A percentile compares a stretch with the other conserved stretches of the same genome.
These are phyloP conservation scores for Remorina albescens DNA, from an alignment of 2,797 vertebrate genomes.

Conservation along the genomic window DNA sequence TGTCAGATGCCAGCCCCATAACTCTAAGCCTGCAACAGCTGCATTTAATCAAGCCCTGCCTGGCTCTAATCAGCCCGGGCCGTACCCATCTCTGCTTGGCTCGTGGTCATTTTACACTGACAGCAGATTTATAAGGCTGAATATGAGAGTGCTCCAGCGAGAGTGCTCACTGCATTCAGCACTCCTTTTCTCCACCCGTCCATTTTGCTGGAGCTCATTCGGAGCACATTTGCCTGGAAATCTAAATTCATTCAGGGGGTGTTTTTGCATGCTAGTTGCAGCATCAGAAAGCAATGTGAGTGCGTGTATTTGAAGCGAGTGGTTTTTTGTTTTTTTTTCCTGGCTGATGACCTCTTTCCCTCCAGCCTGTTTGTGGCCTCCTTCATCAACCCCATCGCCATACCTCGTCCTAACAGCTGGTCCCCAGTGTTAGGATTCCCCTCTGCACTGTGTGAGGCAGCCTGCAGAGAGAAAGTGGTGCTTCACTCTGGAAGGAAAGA, in stretches of 20 bases:
- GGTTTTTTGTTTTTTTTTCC: slow-evolving; percentile 41
- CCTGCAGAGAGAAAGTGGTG: slow-evolving; percentile 41
- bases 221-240: slow-evolving; percentile 27
- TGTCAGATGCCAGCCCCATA: slow-evolving; percentile 56
- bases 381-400: slow-evolving; percentile 50
- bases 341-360: slow-evolving; percentile 48
- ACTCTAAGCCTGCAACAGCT: slow-evolving; percentile 62
- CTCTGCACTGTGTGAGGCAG: slow-evolving; percentile 53
- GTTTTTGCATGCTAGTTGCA: slow-evolving; percentile 9
- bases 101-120: slow-evolving; percentile 52
- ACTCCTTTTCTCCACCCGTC: neutral
- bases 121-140: slow-evolving; percentile 63
- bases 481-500: slow-evolving; percentile 30
- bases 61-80: slow-evolving; percentile 66
- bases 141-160: slow-evolving; percentile 37
- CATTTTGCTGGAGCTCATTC: neutral
- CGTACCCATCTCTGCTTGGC: slow-evolving; percentile 66
- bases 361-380: slow-evolving; percentile 52
- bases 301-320: slow-evolving; percentile 18
- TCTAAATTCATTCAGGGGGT: slow-evolving; percentile 18
- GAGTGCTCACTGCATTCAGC: slow-evolving; percentile 16
- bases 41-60: slow-evolving; percentile 74
- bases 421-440: slow-evolving; percentile 50
- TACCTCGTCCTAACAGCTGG: slow-evolving; percentile 78
- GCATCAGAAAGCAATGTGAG: slow-evolving; percentile 11